Conservation (phyloP, 2,888 invertebrate genomes). For the Habrosyne pyritoides region DNA sequence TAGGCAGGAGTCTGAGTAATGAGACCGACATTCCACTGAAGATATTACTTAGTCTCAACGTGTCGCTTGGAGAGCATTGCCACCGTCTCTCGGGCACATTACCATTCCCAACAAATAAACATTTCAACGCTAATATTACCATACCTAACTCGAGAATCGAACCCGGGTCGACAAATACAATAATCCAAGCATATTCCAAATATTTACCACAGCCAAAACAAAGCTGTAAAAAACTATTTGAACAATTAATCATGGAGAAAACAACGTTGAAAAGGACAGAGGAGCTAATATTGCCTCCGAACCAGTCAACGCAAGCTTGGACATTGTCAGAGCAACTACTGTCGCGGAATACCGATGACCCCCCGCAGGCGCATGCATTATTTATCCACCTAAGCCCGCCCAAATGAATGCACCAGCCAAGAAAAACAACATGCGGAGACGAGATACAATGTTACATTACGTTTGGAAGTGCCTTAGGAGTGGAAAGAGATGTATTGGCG, state of each 20-base stretch:
- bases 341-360: constrained; percentile 74
- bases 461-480: constrained; percentile 34
- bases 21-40: too few relatives aligned
- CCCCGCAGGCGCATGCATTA: constrained; percentile 75
- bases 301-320: constrained; percentile 23
- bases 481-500: not conserved
- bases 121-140: too few relatives aligned
- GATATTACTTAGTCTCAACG: too few relatives aligned
- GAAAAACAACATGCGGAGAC: constrained; percentile 62
- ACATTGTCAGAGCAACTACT: constrained; percentile 50
- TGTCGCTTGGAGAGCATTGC: too few relatives aligned
- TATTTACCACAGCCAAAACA: not conserved
- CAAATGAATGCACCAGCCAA: constrained; percentile 76
- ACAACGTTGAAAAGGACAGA: not conserved
- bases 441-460: constrained; percentile 9
- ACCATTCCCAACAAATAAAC: too few relatives aligned
- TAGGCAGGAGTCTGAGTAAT: too few relatives aligned
- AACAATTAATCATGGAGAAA: not conserved
- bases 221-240: not conserved
- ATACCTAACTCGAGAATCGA: too few relatives aligned
- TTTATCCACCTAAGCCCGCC: constrained; percentile 75
- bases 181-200: not conserved
- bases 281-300: not conserved
- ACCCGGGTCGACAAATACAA: not conserved
- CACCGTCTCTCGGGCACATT: too few relatives aligned